Conservation (phyloP, 2,797 vertebrate genomes). For the Pogoniulus pusillus region DNA sequence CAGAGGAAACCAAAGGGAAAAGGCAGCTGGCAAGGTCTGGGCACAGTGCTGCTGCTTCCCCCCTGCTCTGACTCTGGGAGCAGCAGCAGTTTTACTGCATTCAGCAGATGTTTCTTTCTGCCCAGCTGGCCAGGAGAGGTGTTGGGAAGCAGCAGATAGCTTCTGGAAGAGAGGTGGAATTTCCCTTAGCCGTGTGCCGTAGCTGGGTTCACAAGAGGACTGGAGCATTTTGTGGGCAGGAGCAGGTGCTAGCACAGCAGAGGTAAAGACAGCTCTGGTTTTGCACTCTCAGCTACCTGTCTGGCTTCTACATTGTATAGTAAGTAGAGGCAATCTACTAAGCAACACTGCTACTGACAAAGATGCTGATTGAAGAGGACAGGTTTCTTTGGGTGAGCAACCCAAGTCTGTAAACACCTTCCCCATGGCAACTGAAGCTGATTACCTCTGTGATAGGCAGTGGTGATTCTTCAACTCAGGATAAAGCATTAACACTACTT, state of each 20-base stretch:
- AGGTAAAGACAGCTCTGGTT: neutral
- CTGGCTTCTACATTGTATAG: neutral
- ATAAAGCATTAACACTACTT: neutral
- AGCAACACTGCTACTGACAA: neutral
- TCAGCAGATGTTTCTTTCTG: neutral
- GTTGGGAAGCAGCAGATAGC: neutral
- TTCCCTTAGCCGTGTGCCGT: neutral
- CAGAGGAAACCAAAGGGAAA: constrained; percentile 20
- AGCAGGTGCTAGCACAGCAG: neutral
- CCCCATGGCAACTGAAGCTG: neutral
- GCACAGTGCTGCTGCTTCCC: neutral
- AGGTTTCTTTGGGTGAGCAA: neutral
- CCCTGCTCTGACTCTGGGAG: neutral
- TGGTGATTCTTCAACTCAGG: neutral
- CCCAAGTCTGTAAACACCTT: neutral
- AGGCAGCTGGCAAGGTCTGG: neutral
- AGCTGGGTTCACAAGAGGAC: neutral
- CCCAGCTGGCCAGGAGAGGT: neutral
- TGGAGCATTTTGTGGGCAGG: neutral
- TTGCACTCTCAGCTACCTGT: neutral
- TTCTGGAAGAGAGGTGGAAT: neutral
- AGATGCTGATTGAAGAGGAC: neutral
- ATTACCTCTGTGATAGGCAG: neutral
- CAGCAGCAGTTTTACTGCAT: neutral
- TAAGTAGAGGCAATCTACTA: neutral